These are phyloP conservation scores for Ypsolopha sequella DNA, from an alignment of 2,888 invertebrate species.

Conservation along the genomic window DNA sequence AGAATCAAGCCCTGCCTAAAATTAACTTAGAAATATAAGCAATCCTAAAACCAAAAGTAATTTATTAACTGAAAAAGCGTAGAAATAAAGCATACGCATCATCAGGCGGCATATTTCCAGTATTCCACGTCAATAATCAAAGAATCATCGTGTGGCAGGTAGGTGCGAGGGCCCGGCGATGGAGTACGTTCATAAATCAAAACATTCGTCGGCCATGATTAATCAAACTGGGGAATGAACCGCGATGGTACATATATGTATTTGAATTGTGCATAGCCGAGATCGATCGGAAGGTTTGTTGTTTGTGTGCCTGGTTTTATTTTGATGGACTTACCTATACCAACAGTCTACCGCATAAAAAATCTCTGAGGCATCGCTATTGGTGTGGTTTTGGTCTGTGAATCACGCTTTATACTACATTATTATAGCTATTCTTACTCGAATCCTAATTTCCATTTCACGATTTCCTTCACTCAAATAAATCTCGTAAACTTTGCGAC, in stretches of 20 bases:
- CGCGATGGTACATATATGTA: neutral
- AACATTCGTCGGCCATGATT: constrained; percentile 53
- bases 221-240: constrained; percentile 36
- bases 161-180: neutral
- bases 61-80: too few species aligned
- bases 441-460: neutral
- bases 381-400: neutral
- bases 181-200: constrained; percentile 51
- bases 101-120: too few species aligned
- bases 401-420: neutral
- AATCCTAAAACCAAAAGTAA: too few species aligned
- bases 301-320: too few species aligned
- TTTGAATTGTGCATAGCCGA: neutral
- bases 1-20: too few species aligned
- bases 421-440: neutral
- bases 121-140: neutral
- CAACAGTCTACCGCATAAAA: too few species aligned
- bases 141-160: constrained; percentile 1
- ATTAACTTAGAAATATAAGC: too few species aligned
- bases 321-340: too few species aligned
- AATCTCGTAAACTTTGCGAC: neutral
- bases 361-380: too few species aligned
- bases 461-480: neutral
- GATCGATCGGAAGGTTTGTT: too few species aligned
- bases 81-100: too few species aligned